Base-by-base conservation (phyloP, 1,140 invertebrate genomes). In the Brachystomella parvula region DNA sequence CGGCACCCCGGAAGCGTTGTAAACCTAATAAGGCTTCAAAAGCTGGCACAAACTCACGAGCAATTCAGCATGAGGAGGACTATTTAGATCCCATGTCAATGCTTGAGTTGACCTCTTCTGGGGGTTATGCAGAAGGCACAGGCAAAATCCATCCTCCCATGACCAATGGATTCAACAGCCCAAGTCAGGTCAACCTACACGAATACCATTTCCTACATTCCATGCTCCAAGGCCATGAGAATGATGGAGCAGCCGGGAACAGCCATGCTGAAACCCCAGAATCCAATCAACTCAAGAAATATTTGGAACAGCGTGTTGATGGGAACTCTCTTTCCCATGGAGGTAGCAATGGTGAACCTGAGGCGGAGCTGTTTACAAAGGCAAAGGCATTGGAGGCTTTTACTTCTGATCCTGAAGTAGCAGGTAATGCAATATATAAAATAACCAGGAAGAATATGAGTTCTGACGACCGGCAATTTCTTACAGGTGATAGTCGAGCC, bases 71-170 rank as follows among this genome's bases (percentile, higher is more conserved):
- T 1, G 56, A 35, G 12, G 71, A 70, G 26, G 69, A 68, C 9
- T 61, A 29, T n/a, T 24, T 73, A 33, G 71, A 73, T 49, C 71
- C 71, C 12, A 65, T 68, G 3, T 68, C 71, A 0, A 66, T 73
- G 64, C 53, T 73, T 19, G 68, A 73, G 56, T 33, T 69, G 32
- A 64, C 63, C 30, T 65, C 62, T 0, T 39, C 29, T 24, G 31
- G 21, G 29, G 33, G 32, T 26, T 60, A 30, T 28, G 68, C 53
- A 21, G 32, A 63, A n/a, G 39, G 64, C 12, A 60, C 63, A n/a
- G n/a, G n/a, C n/a, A n/a, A n/a, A n/a, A n/a, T n/a, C n/a, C n/a
- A n/a, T n/a, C n/a, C n/a, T n/a, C 56, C 49, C 49, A 12, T 47
- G 24, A 39, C 24, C 49, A 59, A 59, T 21, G 24, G 49, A 24